Percentiles rank a stretch among this genome's conserved stretches.
These are phyloP conservation scores for Monomorium pharaonis DNA, from an alignment of 1,140 invertebrate species.

Conservation along the genomic window DNA sequence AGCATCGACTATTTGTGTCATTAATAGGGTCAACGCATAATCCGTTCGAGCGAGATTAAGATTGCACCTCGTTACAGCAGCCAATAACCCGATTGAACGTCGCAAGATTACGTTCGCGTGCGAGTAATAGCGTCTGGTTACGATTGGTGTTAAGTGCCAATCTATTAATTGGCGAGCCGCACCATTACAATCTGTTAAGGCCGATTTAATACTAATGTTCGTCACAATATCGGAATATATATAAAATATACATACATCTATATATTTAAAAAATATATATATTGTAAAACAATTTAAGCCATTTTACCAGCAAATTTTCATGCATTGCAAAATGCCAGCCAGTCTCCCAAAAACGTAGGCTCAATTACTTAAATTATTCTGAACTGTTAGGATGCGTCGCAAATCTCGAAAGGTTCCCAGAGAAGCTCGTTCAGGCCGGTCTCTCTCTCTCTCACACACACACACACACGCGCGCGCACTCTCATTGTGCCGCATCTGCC, in stretches of 20 bases:
- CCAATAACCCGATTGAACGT: slow-evolving; percentile 36
- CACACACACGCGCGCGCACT: no score
- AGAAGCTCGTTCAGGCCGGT: background rate
- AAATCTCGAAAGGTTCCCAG: background rate
- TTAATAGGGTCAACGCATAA: slow-evolving; percentile 61
- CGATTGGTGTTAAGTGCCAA: slow-evolving; percentile 21
- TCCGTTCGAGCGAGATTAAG: slow-evolving; percentile 55
- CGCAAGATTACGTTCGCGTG: slow-evolving; percentile 33
- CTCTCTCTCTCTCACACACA: no score
- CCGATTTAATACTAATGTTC: background rate
- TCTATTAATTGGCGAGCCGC: slow-evolving; percentile 36
- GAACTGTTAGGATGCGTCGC: background rate
- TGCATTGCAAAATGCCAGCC: background rate
- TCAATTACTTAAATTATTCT: background rate
- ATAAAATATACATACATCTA: no score
- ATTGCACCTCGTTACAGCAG: slow-evolving; percentile 38
- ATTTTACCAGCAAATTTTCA: background rate
- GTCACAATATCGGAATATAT: no score
- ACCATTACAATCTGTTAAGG: background rate
- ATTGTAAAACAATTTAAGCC: background rate
- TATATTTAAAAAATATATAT: no score
- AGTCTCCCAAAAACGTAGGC: background rate
- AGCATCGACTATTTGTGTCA: slow-evolving; percentile 20
- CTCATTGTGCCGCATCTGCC: slow-evolving; percentile 26
- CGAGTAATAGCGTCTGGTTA: slow-evolving; percentile 35